Base-by-base conservation (phyloP, 2,797 vertebrate species). In the Oceanodroma leucorhoa region DNA sequence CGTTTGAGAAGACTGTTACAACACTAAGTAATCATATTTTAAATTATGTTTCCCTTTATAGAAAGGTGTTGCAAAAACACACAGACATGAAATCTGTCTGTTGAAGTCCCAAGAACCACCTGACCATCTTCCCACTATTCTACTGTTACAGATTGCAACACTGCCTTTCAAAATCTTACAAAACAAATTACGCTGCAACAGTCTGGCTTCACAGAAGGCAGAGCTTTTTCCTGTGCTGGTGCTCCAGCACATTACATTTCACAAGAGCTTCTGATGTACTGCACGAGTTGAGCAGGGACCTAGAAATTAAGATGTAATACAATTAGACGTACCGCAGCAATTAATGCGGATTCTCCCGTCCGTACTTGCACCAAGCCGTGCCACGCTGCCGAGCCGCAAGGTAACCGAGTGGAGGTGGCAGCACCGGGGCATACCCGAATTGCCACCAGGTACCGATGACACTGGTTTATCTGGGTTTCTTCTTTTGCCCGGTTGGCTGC, bases 1-100 rank as follows among this genome's bases (percentile, higher is more conserved):
- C 93, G 94, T 96, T 98, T 96, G 97, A 97, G 97, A 96, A 97
- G 95, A 96, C 97, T 95, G 96, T 97, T 97, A 97, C 97, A 97
- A 98, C 97, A 98, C 97, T 97, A 97, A 98, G 98, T 98, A 97
- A 98, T 98, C 97, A 97, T 97, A 97, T 97, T 98, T 97, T 97
- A 98, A 98, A 98, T 97, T 97, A 97, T 97, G 97, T 98, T 98
- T 98, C 98, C 98, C 97, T 98, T 97, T 98, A 97, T 98, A 98
- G 97, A 97, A 98, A 97, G 98, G 97, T 97, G 97, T 98, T 98
- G 97, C 97, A 97, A 97, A 98, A 98, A 98, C 97, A 97, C 97
- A 97, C 96, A 98, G 97, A 97, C 97, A 94, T 62, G 96, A 96
- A 97, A 96, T 96, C 97, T 95, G 98, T 97, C 97, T 97, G 97